phyloP scores from a whole-genome alignment of 2,888 invertebrate species.

The Palloptera scutellata region DNA sequence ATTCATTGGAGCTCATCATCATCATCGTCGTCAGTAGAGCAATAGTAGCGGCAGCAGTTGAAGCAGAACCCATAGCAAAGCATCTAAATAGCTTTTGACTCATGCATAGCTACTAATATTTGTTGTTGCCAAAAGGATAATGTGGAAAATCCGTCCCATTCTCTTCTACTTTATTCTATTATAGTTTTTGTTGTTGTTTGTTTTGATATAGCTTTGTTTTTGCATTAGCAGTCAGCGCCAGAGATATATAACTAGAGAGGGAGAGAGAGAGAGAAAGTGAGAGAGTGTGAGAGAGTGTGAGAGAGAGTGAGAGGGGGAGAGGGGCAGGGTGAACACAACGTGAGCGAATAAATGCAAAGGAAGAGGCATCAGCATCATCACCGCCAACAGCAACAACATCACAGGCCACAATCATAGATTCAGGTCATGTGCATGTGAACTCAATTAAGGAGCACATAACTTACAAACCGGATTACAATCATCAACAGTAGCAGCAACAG shows the following conservation, averaged over 20 bases:
- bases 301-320: too few relatives aligned
- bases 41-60: background rate
- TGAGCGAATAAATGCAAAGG: too few relatives aligned
- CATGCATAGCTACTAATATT: background rate
- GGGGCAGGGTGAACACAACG: too few relatives aligned
- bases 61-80: background rate
- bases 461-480: constrained; percentile 61
- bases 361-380: constrained; percentile 1
- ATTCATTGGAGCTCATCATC: constrained; percentile 5
- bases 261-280: too few relatives aligned
- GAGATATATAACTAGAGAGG: too few relatives aligned
- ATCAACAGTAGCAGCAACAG: constrained; percentile 31
- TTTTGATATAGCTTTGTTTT: background rate
- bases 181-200: constrained; percentile 22
- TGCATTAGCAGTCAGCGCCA: constrained; percentile 6
- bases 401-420: constrained; percentile 50
- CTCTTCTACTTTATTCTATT: background rate
- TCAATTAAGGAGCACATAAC: constrained; percentile 61
- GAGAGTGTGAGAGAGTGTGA: too few relatives aligned
- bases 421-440: constrained; percentile 61
- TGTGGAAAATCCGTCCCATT: constrained; percentile 2
- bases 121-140: background rate
- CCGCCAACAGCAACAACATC: background rate
- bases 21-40: background rate
- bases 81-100: background rate